A percentile compares a stretch with the other conserved stretches of the same genome.
Conservation (phyloP, 1,140 invertebrate species). For the Euschistus heros region DNA sequence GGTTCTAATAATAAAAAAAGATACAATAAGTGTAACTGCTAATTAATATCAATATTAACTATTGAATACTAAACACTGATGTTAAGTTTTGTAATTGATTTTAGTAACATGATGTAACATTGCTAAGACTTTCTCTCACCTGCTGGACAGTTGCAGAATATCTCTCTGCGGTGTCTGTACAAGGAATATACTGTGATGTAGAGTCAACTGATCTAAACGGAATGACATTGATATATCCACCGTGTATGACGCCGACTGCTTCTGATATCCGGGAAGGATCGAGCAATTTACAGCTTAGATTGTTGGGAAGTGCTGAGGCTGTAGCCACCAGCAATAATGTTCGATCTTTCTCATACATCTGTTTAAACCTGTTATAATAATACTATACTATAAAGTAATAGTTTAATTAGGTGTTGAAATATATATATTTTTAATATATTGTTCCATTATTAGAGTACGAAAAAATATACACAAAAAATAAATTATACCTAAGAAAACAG, state of each 20-base stretch:
- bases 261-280: constrained; percentile 21
- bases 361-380: background rate
- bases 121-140: constrained; percentile 15
- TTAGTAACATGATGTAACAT: no score
- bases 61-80: no score
- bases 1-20: no score
- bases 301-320: constrained; percentile 31
- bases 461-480: no score
- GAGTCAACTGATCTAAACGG: constrained; percentile 25
- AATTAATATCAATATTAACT: no score
- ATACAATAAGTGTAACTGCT: no score
- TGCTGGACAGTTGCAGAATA: constrained; percentile 27
- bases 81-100: no score
- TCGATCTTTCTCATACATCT: constrained; percentile 29
- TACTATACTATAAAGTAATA: no score
- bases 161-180: constrained; percentile 21
- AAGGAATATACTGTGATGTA: constrained; percentile 28
- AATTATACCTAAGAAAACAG: no score
- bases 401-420: no score
- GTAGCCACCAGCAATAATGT: constrained; percentile 27
- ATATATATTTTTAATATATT: no score
- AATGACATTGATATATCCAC: constrained; percentile 30
- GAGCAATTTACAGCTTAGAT: constrained; percentile 26
- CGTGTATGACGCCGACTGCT: constrained; percentile 29
- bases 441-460: no score